Conservation (phyloP, 2,888 invertebrate genomes). For the Seira sanloemensis region DNA sequence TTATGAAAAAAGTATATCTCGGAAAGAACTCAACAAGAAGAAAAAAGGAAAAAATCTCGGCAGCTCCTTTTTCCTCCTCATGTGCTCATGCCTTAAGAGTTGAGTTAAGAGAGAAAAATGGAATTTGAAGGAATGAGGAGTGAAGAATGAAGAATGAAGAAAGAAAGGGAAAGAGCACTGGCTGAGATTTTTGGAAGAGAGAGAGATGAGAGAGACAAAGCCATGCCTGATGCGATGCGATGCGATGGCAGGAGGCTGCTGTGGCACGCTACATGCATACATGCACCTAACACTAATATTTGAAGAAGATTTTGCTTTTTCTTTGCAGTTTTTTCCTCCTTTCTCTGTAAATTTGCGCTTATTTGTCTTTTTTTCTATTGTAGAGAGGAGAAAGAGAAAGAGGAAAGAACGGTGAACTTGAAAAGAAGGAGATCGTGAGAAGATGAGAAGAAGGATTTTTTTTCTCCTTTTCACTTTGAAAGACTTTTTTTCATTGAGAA, state of each 20-base stretch:
- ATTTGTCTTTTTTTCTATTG: too few species aligned
- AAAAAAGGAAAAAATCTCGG: not conserved
- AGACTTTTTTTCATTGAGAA: not conserved
- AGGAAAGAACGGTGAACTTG: constrained; percentile 1
- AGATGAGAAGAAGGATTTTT: not conserved
- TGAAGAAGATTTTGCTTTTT: too few species aligned
- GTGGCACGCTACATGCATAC: not conserved
- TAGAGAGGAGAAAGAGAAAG: too few species aligned
- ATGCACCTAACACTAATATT: not conserved
- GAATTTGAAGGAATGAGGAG: too few species aligned
- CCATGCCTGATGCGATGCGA: too few species aligned
- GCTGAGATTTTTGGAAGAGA: too few species aligned
- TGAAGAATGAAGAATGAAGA: too few species aligned
- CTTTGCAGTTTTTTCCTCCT: not conserved
- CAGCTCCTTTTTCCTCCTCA: not conserved
- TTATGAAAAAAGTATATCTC: not conserved
- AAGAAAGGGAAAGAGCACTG: too few species aligned
- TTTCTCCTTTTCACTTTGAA: too few species aligned
- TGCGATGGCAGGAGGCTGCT: too few species aligned
- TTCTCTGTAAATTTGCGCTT: not conserved
- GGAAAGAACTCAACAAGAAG: not conserved
- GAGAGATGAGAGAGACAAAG: too few species aligned
- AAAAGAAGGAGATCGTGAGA: not conserved
- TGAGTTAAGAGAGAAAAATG: not conserved
- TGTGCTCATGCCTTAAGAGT: not conserved